Evolutionary conservation across 2,797 vertebrate genomes (phyloP).

Genomic region (Discoglossus pictus): DNA sequence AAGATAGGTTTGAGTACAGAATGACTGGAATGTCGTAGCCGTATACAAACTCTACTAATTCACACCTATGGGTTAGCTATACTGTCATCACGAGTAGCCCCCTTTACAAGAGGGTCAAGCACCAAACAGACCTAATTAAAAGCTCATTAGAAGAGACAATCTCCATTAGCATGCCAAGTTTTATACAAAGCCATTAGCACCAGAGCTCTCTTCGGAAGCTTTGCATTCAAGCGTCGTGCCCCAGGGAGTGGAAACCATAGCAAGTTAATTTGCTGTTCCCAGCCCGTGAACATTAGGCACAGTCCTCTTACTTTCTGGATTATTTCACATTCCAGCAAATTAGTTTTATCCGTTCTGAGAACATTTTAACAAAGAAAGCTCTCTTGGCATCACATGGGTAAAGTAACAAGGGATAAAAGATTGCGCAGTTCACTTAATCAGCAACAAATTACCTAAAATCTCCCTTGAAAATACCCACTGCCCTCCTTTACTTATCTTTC

Average conservation of each 20-base stretch:
- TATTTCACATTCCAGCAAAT: slow-evolving; percentile 74
- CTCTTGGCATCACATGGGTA: slow-evolving; percentile 67
- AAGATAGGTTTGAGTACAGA: not conserved
- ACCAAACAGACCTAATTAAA: slow-evolving; percentile 94
- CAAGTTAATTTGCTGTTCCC: slow-evolving; percentile 63
- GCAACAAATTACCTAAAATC: slow-evolving; percentile 69
- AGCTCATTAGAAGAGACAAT: slow-evolving; percentile 95
- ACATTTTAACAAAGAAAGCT: slow-evolving; percentile 71
- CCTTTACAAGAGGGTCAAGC: slow-evolving; percentile 91
- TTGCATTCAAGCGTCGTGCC: slow-evolving; percentile 77
- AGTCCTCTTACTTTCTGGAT: slow-evolving; percentile 70
- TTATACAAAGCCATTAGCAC: slow-evolving; percentile 88
- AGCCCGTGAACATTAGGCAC: slow-evolving; percentile 65
- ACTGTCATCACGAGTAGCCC: slow-evolving; percentile 74
- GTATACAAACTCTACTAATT: slow-evolving; percentile 74
- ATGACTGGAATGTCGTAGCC: slow-evolving; percentile 75
- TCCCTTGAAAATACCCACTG: slow-evolving; percentile 60
- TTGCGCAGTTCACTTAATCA: slow-evolving; percentile 61
- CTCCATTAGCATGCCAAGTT: slow-evolving; percentile 88
- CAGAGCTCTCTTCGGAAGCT: slow-evolving; percentile 76
- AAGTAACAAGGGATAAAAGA: slow-evolving; percentile 70
- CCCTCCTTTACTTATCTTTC: slow-evolving; percentile 62
- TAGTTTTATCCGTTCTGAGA: slow-evolving; percentile 73
- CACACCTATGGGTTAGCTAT: slow-evolving; percentile 80
- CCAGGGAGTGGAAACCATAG: slow-evolving; percentile 63